Evolutionary conservation across 1,140 invertebrate species (phyloP).

Genomic region (Popillia japonica): DNA sequence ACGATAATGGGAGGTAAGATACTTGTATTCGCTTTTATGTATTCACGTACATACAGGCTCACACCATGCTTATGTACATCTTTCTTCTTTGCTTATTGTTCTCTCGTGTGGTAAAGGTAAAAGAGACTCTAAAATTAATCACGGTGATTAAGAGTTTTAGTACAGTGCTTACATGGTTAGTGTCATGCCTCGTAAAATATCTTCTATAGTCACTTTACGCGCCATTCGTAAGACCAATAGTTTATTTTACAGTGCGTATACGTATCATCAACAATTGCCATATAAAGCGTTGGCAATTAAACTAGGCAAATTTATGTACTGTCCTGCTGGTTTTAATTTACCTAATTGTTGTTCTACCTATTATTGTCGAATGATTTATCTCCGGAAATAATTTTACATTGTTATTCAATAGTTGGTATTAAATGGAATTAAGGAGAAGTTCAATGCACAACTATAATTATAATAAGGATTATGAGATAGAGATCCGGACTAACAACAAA

Average conservation of each 20-base stretch:
- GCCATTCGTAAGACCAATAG: conserved; percentile 14
- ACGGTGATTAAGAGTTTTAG: conserved; percentile 35
- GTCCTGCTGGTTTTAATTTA: conserved; percentile 27
- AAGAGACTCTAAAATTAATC: conserved; percentile 34
- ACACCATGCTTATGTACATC: neutral
- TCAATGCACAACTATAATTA: neutral
- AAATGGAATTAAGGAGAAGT: neutral
- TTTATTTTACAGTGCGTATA: conserved; percentile 19
- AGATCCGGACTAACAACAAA: no score
- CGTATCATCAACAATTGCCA: conserved; percentile 31
- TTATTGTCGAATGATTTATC: conserved; percentile 22
- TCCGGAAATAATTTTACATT: neutral
- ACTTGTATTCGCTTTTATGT: conserved; percentile 13
- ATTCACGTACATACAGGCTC: neutral
- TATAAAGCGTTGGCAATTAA: conserved; percentile 32
- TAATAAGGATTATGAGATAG: no score
- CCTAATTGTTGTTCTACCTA: neutral
- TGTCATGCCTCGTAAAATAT: conserved; percentile 31
- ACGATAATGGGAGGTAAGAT: conserved; percentile 20
- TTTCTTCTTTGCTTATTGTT: conserved; percentile 16
- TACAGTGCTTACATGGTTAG: conserved; percentile 33
- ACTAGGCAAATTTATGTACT: conserved; percentile 19
- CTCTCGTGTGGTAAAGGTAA: conserved; percentile 22
- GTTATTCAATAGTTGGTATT: conserved; percentile 8
- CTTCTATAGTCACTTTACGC: conserved; percentile 28